A percentile compares a stretch with the other conserved stretches of the same genome.
Conservation (phyloP, 1,140 invertebrate genomes). For the Phthorimaea operculella region DNA sequence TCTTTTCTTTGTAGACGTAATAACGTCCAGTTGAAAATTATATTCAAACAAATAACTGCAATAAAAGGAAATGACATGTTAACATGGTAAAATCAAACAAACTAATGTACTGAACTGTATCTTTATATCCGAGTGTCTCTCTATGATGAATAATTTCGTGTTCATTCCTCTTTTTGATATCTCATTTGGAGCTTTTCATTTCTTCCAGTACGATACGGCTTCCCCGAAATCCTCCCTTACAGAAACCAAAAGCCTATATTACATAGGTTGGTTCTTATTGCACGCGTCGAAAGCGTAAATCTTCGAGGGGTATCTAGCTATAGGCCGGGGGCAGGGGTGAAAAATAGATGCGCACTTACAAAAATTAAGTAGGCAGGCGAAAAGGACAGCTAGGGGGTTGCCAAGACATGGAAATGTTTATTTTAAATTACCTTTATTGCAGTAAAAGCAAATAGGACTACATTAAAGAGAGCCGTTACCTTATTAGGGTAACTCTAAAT, state of each 20-base stretch:
- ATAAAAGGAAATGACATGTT: neutral
- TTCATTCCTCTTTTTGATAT: no score
- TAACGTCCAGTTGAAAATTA: neutral
- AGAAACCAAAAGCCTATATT: slow-evolving; percentile 22
- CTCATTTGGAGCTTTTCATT: no score
- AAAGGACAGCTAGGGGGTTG: slow-evolving; percentile 11
- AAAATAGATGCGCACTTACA: slow-evolving; percentile 53
- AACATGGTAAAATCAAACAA: no score
- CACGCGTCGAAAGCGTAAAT: slow-evolving; percentile 46
- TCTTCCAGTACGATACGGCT: no score
- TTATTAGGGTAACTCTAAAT: no score
- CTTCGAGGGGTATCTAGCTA: slow-evolving; percentile 42
- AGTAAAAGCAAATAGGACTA: no score
- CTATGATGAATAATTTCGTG: no score
- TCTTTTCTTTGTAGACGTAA: neutral
- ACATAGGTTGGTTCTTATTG: slow-evolving; percentile 39
- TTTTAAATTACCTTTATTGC: no score
- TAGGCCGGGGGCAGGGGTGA: slow-evolving; percentile 29
- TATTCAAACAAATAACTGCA: neutral
- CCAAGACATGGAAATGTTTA: no score
- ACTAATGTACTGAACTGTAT: no score
- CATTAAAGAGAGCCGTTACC: no score
- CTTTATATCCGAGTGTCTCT: no score
- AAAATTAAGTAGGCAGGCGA: slow-evolving; percentile 41
- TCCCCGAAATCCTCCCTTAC: neutral